Base-by-base conservation (phyloP, 1,140 invertebrate genomes). In the Cylas formicarius region DNA sequence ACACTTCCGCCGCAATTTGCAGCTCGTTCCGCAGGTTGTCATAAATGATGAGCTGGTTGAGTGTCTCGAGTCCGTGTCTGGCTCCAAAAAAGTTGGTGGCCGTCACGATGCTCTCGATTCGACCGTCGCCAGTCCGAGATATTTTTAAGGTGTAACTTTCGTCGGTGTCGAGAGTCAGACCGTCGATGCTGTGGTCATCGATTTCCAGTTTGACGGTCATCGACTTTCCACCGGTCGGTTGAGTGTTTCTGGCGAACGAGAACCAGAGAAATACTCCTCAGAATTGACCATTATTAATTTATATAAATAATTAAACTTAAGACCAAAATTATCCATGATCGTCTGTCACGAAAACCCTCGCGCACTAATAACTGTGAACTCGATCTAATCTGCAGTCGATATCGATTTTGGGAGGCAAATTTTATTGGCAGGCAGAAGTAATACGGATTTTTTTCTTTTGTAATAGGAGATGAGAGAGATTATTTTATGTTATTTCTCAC, bases 61-160 rank as follows among this genome's bases (percentile, higher is more conserved):
- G 64, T 0, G 86, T 88, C 67, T 90, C 86, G n/a, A 89, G 43
- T 0, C 72, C 87, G 58, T 90, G 75, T 2, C 85, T 71, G 0
- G 77, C 73, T 1, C 87, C 86, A 57, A 85, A 89, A 61, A 81
- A 86, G 2, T 70, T 80, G 1, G 60, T 53, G 0, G 80, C 78
- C 0, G 50, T 67, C 5, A 90, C 78, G 0, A 72, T 73, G 0
- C 74, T 80, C 31, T 74, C 70, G 2, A 83, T 64, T 42, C 60
- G 64, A 13, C 71, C 71, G 50, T 63, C 69, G 16, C 35, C 4
- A 7, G 50, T 48, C 26, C 63, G 56, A 3, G 65, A 64, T 10
- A 84, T 66, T 3, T 66, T 66, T 0, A 88, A 58, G 0, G 42
- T 61, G 51, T 88, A 89, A 50, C 74, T 75, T 65, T 89, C 84